phyloP scores from a whole-genome alignment of 2,888 invertebrate genomes.

The Isoperla grammatica region DNA sequence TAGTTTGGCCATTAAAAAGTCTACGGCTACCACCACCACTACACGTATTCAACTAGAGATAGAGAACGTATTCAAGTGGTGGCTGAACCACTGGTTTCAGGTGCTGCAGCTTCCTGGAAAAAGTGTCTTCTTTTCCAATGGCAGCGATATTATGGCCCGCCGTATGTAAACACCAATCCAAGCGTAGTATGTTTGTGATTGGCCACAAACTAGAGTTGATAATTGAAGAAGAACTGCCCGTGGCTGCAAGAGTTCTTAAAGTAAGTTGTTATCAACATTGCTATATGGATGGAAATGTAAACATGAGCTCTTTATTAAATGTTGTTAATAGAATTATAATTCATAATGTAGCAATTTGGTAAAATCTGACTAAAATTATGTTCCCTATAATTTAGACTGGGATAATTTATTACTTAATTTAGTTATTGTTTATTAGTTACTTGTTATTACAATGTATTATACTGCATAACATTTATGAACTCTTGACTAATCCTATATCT shows the following conservation, averaged over 20 bases:
- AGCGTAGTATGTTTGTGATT: slow-evolving; percentile 9
- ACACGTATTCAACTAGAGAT: too few relatives aligned
- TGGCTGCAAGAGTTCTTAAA: slow-evolving; percentile 16
- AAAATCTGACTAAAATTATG: too few relatives aligned
- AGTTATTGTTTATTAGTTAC: background rate
- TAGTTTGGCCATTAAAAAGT: too few relatives aligned
- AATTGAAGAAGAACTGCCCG: slow-evolving; percentile 21
- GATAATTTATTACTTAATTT: too few relatives aligned
- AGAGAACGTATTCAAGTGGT: too few relatives aligned
- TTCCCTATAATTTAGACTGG: too few relatives aligned
- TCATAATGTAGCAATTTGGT: too few relatives aligned
- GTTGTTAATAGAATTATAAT: background rate
- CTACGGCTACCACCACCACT: too few relatives aligned
- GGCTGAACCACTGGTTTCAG: too few relatives aligned
- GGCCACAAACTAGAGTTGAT: slow-evolving; percentile 22
- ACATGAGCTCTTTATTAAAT: background rate
- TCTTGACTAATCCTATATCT: too few relatives aligned
- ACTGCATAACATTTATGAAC: too few relatives aligned
- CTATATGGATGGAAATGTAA: background rate
- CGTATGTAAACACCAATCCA: background rate
- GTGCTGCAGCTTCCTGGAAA: slow-evolving; percentile 19
- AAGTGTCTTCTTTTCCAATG: slow-evolving; percentile 13
- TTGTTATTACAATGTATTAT: too few relatives aligned
- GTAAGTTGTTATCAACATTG: background rate
- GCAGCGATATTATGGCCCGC: slow-evolving; percentile 18